These are phyloP conservation scores for Acridotheres tristis DNA, from an alignment of 2,797 vertebrate genomes.

Conservation along the genomic window DNA sequence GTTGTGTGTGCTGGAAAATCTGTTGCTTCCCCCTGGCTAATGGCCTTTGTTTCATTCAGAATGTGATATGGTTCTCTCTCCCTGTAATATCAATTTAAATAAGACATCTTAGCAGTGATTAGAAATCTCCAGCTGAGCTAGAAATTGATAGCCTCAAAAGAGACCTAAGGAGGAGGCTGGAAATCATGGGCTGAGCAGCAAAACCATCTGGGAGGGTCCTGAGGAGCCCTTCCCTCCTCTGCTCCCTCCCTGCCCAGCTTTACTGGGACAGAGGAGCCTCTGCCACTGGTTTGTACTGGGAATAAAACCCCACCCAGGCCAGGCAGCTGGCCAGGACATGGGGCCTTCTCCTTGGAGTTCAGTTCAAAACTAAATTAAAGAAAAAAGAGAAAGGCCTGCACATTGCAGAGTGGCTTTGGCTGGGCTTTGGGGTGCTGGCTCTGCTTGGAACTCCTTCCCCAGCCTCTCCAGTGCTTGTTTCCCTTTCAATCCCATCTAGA, in stretches of 20 bases:
- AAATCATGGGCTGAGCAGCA: constrained; percentile 40
- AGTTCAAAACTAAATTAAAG: not conserved
- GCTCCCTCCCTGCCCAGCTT: rapidly evolving
- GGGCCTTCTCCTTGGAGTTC: not conserved
- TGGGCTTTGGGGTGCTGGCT: not conserved
- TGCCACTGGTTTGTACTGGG: not conserved
- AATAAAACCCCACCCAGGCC: not conserved
- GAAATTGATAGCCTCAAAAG: constrained; percentile 54
- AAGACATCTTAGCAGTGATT: constrained; percentile 32
- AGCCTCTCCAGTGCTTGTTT: not conserved
- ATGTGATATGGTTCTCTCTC: not conserved
- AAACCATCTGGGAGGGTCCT: not conserved
- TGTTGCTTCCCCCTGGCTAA: constrained; percentile 43
- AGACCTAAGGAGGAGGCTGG: not conserved
- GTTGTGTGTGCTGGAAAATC: constrained; percentile 57
- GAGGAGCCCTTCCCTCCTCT: not conserved
- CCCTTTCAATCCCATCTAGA: not conserved
- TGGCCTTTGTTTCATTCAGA: constrained; percentile 49
- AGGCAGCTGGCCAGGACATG: not conserved
- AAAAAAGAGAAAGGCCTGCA: not conserved
- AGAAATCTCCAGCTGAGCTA: constrained; percentile 55
- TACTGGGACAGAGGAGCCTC: not conserved
- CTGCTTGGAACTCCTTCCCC: not conserved
- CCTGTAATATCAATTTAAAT: constrained; percentile 51
- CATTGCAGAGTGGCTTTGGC: not conserved